phyloP scores from a whole-genome alignment of 23 tunicate genomes.

The Clavelina lepadiformis region DNA sequence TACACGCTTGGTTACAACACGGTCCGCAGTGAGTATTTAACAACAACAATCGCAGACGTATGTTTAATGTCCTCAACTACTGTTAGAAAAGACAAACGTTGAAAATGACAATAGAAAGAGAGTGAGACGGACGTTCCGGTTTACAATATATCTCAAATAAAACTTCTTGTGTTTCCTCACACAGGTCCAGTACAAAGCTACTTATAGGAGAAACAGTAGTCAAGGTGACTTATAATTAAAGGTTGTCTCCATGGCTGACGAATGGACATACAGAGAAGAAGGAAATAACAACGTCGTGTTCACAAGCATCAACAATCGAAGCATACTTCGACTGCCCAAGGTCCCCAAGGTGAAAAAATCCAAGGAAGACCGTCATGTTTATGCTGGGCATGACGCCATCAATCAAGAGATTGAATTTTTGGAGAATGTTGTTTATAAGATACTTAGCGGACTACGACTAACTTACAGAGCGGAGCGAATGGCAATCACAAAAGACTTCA shows the following conservation, averaged over 20 bases:
- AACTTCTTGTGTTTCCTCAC: not conserved
- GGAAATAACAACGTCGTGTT: constrained; percentile 54
- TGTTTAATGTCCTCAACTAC: no score
- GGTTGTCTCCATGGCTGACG: no score
- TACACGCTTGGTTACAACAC: no score
- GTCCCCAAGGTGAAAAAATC: not conserved
- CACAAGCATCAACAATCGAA: constrained; percentile 11
- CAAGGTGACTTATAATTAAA: no score
- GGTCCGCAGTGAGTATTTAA: no score
- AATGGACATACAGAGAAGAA: constrained; percentile 42
- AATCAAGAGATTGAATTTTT: constrained; percentile 36
- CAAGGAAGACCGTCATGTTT: not conserved
- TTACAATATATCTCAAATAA: no score
- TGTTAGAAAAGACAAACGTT: no score
- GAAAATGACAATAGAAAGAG: no score
- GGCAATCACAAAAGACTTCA: constrained; percentile 11
- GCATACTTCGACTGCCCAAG: constrained; percentile 33
- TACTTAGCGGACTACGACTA: constrained; percentile 17
- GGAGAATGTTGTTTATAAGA: constrained; percentile 35
- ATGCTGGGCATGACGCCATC: not conserved
- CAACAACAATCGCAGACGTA: no score
- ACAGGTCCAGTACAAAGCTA: no score
- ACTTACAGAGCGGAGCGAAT: constrained; percentile 27
- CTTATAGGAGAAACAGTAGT: no score
- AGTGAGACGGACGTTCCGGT: no score